Evolutionary conservation across 2,113 vertebrate genomes (phyloP).

Genomic region (Equus quagga): DNA sequence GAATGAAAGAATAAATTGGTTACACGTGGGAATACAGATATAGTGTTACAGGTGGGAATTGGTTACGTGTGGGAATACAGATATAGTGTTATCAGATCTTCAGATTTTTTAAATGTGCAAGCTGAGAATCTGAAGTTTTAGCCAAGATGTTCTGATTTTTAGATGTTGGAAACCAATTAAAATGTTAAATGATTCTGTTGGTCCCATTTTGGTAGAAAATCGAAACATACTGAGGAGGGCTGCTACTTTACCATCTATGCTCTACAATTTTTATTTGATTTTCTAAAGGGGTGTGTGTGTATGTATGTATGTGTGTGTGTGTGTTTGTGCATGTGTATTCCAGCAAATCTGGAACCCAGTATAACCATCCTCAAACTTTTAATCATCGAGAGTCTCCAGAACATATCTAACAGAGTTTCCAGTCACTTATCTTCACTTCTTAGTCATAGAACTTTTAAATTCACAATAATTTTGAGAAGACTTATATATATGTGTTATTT

Average conservation of each 20-base stretch:
- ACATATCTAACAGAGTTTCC: neutral
- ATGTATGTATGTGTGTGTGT: neutral
- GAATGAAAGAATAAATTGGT: neutral
- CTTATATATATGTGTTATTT: neutral
- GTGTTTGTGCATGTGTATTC: neutral
- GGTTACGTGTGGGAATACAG: neutral
- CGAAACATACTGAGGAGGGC: neutral
- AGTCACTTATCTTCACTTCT: neutral
- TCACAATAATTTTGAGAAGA: neutral
- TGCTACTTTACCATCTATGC: neutral
- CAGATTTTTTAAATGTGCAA: neutral
- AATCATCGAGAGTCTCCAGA: neutral
- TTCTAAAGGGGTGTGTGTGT: neutral
- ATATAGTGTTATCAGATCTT: neutral
- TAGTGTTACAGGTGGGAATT: neutral
- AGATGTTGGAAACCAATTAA: neutral
- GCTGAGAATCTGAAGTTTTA: neutral
- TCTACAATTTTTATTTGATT: neutral
- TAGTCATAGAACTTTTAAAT: neutral
- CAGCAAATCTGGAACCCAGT: neutral
- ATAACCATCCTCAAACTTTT: neutral
- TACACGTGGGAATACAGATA: neutral
- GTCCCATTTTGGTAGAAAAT: neutral
- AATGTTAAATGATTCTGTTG: neutral
- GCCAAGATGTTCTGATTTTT: neutral